These are phyloP conservation scores for Pseudoips prasinana DNA, from an alignment of 2,888 invertebrate species.

Conservation along the genomic window DNA sequence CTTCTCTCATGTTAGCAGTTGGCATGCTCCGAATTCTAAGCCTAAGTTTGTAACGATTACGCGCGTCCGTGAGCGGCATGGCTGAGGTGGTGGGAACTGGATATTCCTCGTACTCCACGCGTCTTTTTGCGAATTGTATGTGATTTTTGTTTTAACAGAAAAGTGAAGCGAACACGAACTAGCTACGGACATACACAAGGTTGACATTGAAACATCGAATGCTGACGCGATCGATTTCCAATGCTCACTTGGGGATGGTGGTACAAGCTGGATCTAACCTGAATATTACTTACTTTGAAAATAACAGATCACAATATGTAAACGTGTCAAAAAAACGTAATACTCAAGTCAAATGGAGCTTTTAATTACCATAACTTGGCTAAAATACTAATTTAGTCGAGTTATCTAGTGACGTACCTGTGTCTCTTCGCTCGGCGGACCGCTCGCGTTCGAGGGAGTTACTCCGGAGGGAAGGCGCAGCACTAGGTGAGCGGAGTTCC, in stretches of 20 bases:
- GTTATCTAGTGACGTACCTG: conserved; percentile 54
- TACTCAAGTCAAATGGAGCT: too few relatives aligned
- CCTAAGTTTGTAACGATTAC: conserved; percentile 57
- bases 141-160: conserved; percentile 37
- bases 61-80: conserved; percentile 68
- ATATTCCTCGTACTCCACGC: conserved; percentile 63
- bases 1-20: conserved; percentile 45
- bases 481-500: conserved; percentile 75
- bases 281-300: too few relatives aligned
- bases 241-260: conserved; percentile 33
- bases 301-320: too few relatives aligned
- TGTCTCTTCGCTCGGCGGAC: conserved; percentile 65
- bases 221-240: conserved; percentile 57
- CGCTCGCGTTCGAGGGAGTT: conserved; percentile 63
- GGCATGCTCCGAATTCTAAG: conserved; percentile 53
- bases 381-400: not conserved
- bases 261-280: conserved; percentile 3
- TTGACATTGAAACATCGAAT: conserved; percentile 22
- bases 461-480: conserved; percentile 51
- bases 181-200: conserved; percentile 59
- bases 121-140: conserved; percentile 32
- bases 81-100: conserved; percentile 60
- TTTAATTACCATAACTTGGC: too few relatives aligned
- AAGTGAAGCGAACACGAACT: conserved; percentile 72
- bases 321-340: too few relatives aligned